These are phyloP conservation scores for Otolemur garnettii DNA, from an alignment of 2,113 vertebrate genomes.

Conservation along the genomic window DNA sequence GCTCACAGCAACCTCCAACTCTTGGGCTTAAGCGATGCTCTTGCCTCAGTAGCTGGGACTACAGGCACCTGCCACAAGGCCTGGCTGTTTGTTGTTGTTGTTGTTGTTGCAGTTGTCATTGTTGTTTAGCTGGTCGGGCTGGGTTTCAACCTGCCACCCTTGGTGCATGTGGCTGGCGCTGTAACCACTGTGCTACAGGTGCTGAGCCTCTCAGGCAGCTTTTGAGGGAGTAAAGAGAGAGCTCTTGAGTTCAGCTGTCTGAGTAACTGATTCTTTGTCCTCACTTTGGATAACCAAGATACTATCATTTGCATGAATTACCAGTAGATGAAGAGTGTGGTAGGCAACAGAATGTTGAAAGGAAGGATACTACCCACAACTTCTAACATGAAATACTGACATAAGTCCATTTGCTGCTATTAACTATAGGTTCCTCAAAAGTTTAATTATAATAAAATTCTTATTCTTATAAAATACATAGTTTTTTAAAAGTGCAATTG, in stretches of 20 bases:
- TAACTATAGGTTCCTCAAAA: background rate
- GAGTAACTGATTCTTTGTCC: slow-evolving; percentile 14
- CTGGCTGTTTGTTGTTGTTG: too few relatives aligned
- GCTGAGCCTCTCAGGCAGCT: background rate
- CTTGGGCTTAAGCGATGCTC: too few relatives aligned
- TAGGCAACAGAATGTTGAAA: background rate
- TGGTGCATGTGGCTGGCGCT: too few relatives aligned
- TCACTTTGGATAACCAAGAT: slow-evolving; percentile 11
- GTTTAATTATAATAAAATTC: background rate
- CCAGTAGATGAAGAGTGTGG: background rate
- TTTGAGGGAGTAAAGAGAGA: slow-evolving; percentile 2
- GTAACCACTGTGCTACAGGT: too few relatives aligned
- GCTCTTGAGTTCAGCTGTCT: background rate
- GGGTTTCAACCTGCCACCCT: too few relatives aligned
- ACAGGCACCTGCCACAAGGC: too few relatives aligned
- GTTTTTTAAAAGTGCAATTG: background rate
- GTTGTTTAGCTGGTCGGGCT: too few relatives aligned
- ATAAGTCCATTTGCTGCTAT: background rate
- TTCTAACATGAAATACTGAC: background rate
- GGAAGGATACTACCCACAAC: background rate
- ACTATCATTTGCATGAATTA: background rate
- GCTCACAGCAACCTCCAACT: too few relatives aligned
- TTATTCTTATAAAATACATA: background rate
- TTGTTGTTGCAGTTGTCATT: too few relatives aligned
- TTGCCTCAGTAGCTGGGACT: too few relatives aligned